phyloP scores from a whole-genome alignment of 53 echinoderm and acorn worm species.

The Stichopus horrens region DNA sequence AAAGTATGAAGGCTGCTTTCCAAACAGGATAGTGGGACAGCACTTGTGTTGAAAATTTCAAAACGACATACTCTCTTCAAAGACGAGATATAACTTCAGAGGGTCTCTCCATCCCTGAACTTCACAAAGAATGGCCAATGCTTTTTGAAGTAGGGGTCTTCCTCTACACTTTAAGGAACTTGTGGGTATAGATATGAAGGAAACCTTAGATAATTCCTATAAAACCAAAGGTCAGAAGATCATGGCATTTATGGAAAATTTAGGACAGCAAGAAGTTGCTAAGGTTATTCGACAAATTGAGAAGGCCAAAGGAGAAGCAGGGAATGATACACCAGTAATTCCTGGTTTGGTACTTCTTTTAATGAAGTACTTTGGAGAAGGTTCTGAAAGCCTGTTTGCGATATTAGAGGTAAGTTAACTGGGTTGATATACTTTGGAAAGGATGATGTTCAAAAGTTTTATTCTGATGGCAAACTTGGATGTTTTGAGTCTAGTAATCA shows the following conservation, averaged over 20 bases:
- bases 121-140: not conserved
- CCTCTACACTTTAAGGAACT: conserved; percentile 19
- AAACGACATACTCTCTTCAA: not conserved
- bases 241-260: not conserved
- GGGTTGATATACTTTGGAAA: no score
- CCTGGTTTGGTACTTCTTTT: not conserved
- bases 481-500: no score
- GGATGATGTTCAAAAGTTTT: no score
- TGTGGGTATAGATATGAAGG: conserved; percentile 1
- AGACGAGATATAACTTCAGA: not conserved
- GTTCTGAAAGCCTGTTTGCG: not conserved
- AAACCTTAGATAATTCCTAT: not conserved
- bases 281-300: not conserved
- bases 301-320: not conserved
- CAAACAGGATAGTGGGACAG: not conserved
- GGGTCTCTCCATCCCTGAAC: not conserved
- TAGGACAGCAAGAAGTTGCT: not conserved
- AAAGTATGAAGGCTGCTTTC: not conserved
- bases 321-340: conserved; percentile 3
- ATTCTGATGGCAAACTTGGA: no score
- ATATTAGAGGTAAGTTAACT: conserved; percentile 14
- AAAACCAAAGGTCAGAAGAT: not conserved
- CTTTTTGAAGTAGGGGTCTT: conserved; percentile 6
- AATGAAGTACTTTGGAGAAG: conserved; percentile 29
- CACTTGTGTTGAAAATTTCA: not conserved